Evolutionary conservation across 2,888 invertebrate genomes (phyloP).

Genomic region (Heteromurus nitidus): DNA sequence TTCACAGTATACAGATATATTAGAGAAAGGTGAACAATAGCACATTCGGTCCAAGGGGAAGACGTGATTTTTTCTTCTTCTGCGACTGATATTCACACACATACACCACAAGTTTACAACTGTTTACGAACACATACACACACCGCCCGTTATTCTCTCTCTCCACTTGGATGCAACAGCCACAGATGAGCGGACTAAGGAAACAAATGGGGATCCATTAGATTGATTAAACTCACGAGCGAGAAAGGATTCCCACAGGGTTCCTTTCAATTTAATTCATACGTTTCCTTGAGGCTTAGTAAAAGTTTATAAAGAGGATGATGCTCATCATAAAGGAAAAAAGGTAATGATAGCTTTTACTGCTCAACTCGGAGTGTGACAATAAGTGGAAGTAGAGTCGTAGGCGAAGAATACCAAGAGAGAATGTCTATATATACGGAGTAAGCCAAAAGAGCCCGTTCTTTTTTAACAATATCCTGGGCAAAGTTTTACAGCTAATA

Average conservation of each 20-base stretch:
- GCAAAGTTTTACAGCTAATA: constrained; percentile 64
- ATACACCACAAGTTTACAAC: constrained; percentile 49
- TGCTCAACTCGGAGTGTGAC: constrained; percentile 49
- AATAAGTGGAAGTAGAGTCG: constrained; percentile 38
- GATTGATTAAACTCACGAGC: constrained; percentile 64
- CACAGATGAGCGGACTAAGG: constrained; percentile 60
- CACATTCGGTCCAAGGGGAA: neutral
- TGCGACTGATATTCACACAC: constrained; percentile 38
- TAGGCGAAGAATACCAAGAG: neutral
- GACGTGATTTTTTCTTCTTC: constrained; percentile 30
- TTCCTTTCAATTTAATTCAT: constrained; percentile 66
- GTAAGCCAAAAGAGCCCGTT: no score
- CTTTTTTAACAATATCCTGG: constrained; percentile 33
- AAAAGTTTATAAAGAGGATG: constrained; percentile 47
- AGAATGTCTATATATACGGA: no score
- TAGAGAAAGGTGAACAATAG: constrained; percentile 13
- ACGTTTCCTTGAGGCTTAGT: constrained; percentile 60
- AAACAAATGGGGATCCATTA: constrained; percentile 65
- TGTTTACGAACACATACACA: constrained; percentile 36
- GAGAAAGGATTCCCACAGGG: constrained; percentile 65
- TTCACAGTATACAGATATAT: no score
- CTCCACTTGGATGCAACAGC: constrained; percentile 37
- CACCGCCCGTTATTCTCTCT: constrained; percentile 2
- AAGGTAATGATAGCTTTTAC: constrained; percentile 64
- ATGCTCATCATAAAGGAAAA: constrained; percentile 58